A percentile compares a stretch with the other conserved stretches of the same genome.
These are phyloP conservation scores for Epinephelus lanceolatus DNA, from an alignment of 2,113 vertebrate species.

Conservation along the genomic window DNA sequence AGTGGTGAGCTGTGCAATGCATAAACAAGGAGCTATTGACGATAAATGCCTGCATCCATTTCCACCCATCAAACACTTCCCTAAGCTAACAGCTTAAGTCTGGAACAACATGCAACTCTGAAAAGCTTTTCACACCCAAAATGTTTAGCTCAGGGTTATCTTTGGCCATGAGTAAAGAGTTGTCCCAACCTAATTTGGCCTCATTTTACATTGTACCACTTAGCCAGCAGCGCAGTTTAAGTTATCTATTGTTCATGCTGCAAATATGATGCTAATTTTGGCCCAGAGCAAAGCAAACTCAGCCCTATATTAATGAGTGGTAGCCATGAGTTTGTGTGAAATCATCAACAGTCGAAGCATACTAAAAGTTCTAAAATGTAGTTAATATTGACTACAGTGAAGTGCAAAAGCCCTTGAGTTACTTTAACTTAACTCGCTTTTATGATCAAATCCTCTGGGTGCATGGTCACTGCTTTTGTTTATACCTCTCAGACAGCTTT, in stretches of 20 bases:
- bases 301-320: conserved; percentile 35
- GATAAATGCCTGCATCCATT: conserved; percentile 75
- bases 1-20: conserved; percentile 67
- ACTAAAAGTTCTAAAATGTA: conserved; percentile 25
- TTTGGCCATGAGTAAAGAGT: conserved; percentile 44
- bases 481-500: conserved; percentile 37
- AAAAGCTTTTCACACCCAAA: conserved; percentile 52
- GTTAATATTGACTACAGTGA: conserved; percentile 11
- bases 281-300: conserved; percentile 21
- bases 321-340: conserved; percentile 31
- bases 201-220: conserved; percentile 34
- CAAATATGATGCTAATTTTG: conserved; percentile 58
- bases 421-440: background rate
- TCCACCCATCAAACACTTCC: conserved; percentile 75
- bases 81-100: conserved; percentile 63
- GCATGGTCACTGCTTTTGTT: conserved; percentile 30
- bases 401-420: conserved; percentile 29
- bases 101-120: conserved; percentile 57
- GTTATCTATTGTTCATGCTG: conserved; percentile 53
- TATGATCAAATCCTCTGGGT: conserved; percentile 47
- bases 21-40: conserved; percentile 77
- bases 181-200: conserved; percentile 49
- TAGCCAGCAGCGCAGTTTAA: conserved; percentile 33
- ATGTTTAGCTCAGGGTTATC: conserved; percentile 53
- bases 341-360: background rate